phyloP scores from a whole-genome alignment of 2,888 invertebrate genomes.

The Lasioglossum lativentre region DNA sequence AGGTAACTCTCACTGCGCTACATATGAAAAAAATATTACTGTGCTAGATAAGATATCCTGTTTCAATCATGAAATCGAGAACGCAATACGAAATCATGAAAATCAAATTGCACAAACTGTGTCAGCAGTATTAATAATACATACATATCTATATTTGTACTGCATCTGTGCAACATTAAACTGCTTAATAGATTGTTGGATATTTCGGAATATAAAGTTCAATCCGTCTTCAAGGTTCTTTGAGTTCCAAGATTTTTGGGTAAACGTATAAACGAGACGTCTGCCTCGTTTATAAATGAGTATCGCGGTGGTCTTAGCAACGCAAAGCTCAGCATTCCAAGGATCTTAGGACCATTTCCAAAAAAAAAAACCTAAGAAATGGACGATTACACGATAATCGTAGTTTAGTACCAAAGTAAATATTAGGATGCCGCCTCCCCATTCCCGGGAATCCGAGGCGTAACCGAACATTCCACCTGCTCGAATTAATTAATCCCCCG shows the following conservation, averaged over 20 bases:
- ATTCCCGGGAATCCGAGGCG: neutral
- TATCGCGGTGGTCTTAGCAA: no score
- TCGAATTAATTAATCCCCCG: conserved; percentile 61
- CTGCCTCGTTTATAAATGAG: no score
- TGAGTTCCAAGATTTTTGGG: neutral
- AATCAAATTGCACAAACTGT: neutral
- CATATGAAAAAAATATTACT: neutral
- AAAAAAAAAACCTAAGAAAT: no score
- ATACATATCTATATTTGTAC: no score
- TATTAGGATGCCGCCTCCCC: neutral
- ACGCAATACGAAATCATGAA: neutral
- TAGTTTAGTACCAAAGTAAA: conserved; percentile 15
- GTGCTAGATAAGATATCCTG: neutral
- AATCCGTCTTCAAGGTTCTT: neutral
- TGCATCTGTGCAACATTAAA: neutral
- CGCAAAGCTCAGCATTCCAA: no score
- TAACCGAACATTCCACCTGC: conserved; percentile 20
- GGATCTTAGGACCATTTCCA: no score
- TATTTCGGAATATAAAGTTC: neutral
- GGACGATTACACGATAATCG: neutral
- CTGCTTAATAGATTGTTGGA: neutral
- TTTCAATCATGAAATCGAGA: neutral
- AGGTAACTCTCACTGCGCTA: neutral
- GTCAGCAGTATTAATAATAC: neutral
- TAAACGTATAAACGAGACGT: no score